These are phyloP conservation scores for Eurystomus gularis DNA, from an alignment of 2,113 vertebrate genomes.

Conservation along the genomic window DNA sequence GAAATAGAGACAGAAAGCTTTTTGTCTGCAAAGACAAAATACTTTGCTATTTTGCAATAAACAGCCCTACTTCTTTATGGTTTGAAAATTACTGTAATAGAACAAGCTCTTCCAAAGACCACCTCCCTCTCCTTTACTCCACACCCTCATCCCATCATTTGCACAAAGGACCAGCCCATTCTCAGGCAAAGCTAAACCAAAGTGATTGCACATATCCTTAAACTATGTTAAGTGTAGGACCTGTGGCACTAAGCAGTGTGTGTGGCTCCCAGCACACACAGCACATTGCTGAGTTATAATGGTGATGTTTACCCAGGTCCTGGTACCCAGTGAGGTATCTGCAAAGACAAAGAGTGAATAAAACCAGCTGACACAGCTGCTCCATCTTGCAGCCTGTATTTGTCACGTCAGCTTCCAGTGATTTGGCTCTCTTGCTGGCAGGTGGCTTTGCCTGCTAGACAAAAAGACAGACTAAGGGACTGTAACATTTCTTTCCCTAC, in stretches of 20 bases:
- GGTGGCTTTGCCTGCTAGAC: not conserved
- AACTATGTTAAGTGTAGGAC: not conserved
- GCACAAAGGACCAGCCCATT: not conserved
- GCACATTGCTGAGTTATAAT: not conserved
- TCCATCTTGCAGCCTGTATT: not conserved
- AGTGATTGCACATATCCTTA: not conserved
- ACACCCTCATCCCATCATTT: not conserved
- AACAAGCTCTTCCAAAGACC: not conserved
- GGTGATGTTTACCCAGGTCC: not conserved
- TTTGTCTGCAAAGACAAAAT: not conserved
- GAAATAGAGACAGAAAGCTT: not conserved
- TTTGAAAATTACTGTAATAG: not conserved
- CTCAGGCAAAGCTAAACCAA: not conserved
- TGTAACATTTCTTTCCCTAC: not conserved
- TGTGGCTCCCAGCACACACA: not conserved
- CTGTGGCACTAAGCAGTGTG: not conserved
- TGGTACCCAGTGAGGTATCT: not conserved
- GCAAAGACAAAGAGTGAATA: not conserved
- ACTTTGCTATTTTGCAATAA: not conserved
- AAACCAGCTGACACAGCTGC: not conserved
- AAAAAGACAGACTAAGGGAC: not conserved
- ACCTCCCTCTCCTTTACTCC: not conserved
- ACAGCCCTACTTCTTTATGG: not conserved
- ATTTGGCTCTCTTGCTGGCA: not conserved
- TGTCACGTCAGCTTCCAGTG: not conserved